Conservation (phyloP, 2,888 invertebrate genomes). For the Drosophila pegasa region DNA sequence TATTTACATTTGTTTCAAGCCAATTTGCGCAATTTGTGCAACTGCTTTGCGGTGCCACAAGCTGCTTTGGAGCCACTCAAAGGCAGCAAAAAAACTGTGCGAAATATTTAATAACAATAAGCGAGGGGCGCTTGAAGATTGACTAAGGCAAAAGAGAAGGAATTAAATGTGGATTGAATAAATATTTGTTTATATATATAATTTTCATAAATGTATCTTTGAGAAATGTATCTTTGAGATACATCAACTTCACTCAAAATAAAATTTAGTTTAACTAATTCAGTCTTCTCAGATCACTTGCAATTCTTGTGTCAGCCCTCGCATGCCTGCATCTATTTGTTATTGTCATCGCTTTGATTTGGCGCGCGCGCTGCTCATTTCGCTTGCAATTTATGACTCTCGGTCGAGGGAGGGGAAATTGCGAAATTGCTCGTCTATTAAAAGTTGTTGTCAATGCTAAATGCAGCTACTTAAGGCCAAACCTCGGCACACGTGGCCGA, state of each 20-base stretch:
- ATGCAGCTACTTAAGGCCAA: conserved; percentile 62
- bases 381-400: conserved; percentile 66
- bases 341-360: conserved; percentile 70
- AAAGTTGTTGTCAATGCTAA: conserved; percentile 61
- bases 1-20: conserved; percentile 80
- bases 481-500: conserved; percentile 62
- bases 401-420: conserved; percentile 12
- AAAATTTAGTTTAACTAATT: background rate
- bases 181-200: background rate
- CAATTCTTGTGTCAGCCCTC: conserved; percentile 37
- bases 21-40: conserved; percentile 79
- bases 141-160: background rate
- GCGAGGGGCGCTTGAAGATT: conserved; percentile 19
- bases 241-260: no score
- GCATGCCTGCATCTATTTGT: conserved; percentile 52
- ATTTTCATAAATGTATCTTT: no score
- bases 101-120: conserved; percentile 40
- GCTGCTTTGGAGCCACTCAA: conserved; percentile 15
- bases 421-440: conserved; percentile 63
- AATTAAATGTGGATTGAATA: no score
- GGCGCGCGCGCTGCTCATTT: conserved; percentile 73
- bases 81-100: conserved; percentile 29
- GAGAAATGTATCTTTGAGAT: no score
- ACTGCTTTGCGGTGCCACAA: conserved; percentile 51
- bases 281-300: background rate